Evolutionary conservation across 2,888 invertebrate species (phyloP).

Genomic region (Rugalucina vietnamica): DNA sequence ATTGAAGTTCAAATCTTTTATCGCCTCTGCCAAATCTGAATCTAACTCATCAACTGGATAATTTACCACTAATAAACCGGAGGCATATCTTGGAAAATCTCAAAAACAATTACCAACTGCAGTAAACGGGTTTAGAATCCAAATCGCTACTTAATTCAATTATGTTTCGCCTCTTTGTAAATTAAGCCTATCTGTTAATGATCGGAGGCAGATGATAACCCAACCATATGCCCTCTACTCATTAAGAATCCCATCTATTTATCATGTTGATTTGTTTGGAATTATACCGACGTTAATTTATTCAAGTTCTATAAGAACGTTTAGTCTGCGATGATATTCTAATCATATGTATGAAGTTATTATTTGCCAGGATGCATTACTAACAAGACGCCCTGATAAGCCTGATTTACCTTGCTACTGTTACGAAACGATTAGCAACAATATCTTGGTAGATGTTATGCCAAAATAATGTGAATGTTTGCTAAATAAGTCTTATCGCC

Average conservation of each 20-base stretch:
- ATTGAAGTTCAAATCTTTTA: slow-evolving; percentile 47
- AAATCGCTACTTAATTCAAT: slow-evolving; percentile 55
- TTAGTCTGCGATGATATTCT: slow-evolving; percentile 9
- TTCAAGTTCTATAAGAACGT: neutral
- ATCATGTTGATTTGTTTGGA: slow-evolving; percentile 16
- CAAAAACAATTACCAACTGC: slow-evolving; percentile 6
- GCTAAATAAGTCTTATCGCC: too few relatives aligned
- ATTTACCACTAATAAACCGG: slow-evolving; percentile 13
- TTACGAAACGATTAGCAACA: too few relatives aligned
- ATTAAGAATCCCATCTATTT: slow-evolving; percentile 8
- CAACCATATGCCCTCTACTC: slow-evolving; percentile 4
- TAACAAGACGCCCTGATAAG: slow-evolving; percentile 9
- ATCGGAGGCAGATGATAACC: slow-evolving; percentile 1
- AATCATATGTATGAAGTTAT: slow-evolving; percentile 10
- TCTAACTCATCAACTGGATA: slow-evolving; percentile 10
- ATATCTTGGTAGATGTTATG: too few relatives aligned
- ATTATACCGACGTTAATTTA: slow-evolving; percentile 3
- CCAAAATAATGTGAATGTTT: too few relatives aligned
- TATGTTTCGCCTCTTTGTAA: slow-evolving; percentile 30
- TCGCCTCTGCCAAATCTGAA: slow-evolving; percentile 30
- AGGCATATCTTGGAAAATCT: slow-evolving; percentile 9
- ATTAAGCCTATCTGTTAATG: slow-evolving; percentile 16
- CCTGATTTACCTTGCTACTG: neutral
- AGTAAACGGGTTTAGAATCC: neutral
- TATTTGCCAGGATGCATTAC: neutral